phyloP scores from a whole-genome alignment of 2,888 invertebrate genomes.

The Cetonia aurata region DNA sequence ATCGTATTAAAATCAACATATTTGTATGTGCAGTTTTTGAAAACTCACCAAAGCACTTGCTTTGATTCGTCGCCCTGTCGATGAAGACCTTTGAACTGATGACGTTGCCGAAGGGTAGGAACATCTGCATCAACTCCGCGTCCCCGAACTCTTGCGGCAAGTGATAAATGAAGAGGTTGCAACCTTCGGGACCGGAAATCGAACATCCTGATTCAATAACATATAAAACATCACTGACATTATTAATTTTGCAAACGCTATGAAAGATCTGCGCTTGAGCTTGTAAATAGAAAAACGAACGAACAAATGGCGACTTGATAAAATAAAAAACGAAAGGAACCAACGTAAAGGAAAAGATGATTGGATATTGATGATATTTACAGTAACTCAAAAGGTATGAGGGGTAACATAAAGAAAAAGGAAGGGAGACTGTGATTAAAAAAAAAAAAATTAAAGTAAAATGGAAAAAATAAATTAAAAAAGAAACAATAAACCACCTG shows the following conservation, averaged over 20 bases:
- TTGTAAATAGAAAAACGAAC: no score
- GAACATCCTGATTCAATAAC: conserved; percentile 79
- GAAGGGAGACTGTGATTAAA: neutral
- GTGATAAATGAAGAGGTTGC: conserved; percentile 99
- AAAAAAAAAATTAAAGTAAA: neutral
- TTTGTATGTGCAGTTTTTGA: neutral
- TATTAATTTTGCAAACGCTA: conserved; percentile 7
- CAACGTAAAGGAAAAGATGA: neutral
- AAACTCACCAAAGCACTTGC: conserved; percentile 98
- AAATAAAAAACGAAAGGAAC: conserved; percentile 35
- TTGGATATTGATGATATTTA: neutral
- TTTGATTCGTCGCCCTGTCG: conserved; percentile 99
- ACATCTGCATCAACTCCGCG: conserved; percentile 99
- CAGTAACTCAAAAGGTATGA: no score
- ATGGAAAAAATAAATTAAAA: neutral
- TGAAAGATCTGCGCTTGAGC: neutral
- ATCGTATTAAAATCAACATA: no score
- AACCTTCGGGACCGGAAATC: conserved; percentile 98
- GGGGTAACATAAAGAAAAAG: conserved; percentile 1
- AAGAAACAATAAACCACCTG: neutral
- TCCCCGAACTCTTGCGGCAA: conserved; percentile 99
- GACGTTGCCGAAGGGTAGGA: conserved; percentile 98
- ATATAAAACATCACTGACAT: conserved; percentile 8
- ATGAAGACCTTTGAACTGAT: conserved; percentile 99
- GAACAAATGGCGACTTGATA: no score